Base-by-base conservation (phyloP, 2,113 vertebrate species). In the Channa maculata region DNA sequence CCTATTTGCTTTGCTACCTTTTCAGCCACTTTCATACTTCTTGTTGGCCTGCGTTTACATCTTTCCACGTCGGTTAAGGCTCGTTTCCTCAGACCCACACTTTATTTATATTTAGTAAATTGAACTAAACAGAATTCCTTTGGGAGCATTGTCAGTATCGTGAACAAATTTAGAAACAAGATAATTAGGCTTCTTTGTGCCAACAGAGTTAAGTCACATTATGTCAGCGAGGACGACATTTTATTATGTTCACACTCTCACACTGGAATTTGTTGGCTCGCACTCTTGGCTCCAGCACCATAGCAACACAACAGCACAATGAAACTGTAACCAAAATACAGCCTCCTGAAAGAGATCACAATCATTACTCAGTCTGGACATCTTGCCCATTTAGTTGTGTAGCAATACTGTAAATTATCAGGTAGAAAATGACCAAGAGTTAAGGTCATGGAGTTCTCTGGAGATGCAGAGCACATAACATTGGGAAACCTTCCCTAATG, bases 301-400 rank as follows among this genome's bases (percentile, higher is more conserved):
- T 79, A 46, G 75, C 70, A 77, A 75, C 86, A 61, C 5, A 48
- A 65, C 60, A 83, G 58, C 55, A 77, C 14, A 37, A 53, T 71
- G 71, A 77, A 77, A 45, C 51, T 44, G 24, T 11, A 58, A 44
- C 48, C 45, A 58, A 70, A 48, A 46, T 50, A 33, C 50, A 75
- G 39, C 71, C 15, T 36, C 24, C 14, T 24, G 52, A 39, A n/a
- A 15, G 39, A 6, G 6, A 48, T 5, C 4, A 34, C 8, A 24
- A 10, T 43, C 15, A 8, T 39, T 3, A 41, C 15, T 15, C 5
- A 7, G 43, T 41, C 6, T 36, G 14, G n/a, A 24, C 38, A 10
- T 5, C 8, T 11, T 43, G 43, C 3, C 13, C 37, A 8, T 44
- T 46, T 51, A 44, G 51, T 65, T 63, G 12, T 3, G 34, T 24